A percentile compares a stretch with the other conserved stretches of the same genome.
Conservation (phyloP, 1,140 invertebrate genomes). For the Ericerus pela region DNA sequence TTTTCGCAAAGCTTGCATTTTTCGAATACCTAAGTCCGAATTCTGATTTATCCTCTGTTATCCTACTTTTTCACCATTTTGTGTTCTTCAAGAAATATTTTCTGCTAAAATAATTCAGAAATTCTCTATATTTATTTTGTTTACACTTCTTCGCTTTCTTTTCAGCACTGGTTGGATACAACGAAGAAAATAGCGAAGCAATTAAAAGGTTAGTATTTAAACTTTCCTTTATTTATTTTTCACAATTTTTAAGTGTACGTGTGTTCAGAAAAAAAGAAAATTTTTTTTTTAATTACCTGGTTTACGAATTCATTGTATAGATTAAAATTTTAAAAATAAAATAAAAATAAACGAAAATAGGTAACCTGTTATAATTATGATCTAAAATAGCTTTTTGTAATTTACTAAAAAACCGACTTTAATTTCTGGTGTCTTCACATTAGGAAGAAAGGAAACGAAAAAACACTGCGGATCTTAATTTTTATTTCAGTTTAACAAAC, state of each 20-base stretch:
- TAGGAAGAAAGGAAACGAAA: too few species aligned
- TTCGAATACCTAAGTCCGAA: too few species aligned
- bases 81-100: too few species aligned
- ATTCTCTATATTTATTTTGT: not conserved
- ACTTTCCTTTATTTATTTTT: too few species aligned
- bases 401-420: not conserved
- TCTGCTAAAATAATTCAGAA: not conserved
- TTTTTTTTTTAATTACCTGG: not conserved
- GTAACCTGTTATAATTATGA: not conserved
- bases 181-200: constrained; percentile 68
- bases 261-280: not conserved
- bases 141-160: constrained; percentile 18
- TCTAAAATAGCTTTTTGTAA: constrained; percentile 7
- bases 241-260: too few species aligned
- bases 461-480: constrained; percentile 1
- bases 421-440: not conserved
- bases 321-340: too few species aligned
- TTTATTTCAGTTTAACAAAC: constrained; percentile 11
- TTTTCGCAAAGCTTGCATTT: too few species aligned
- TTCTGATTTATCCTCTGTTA: too few species aligned
- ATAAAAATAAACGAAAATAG: too few species aligned
- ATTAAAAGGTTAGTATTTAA: constrained; percentile 41
- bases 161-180: constrained; percentile 78
- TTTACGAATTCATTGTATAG: not conserved
- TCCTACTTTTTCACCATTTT: too few species aligned